A percentile compares a stretch with the other conserved stretches of the same genome.
phyloP scores from a whole-genome alignment of 2,797 vertebrate genomes.

The Anas georgica region DNA sequence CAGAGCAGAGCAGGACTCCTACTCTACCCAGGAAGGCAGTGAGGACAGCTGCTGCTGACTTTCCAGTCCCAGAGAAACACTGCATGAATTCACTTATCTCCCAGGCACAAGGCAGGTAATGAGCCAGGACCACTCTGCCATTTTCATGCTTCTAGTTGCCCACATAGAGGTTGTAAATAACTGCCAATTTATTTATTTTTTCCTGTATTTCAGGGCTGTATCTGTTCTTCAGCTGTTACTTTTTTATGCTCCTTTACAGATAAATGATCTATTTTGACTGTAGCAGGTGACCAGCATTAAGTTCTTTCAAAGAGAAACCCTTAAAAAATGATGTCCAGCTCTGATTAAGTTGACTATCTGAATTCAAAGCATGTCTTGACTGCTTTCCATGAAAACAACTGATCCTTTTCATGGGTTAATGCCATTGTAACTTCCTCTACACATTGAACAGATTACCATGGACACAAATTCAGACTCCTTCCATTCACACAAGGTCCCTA shows the following conservation, averaged over 20 bases:
- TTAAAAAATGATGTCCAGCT: slow-evolving; percentile 62
- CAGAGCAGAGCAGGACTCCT: neutral
- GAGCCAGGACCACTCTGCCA: neutral
- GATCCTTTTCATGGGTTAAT: slow-evolving; percentile 78
- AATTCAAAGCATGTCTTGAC: slow-evolving; percentile 82
- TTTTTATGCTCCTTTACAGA: slow-evolving; percentile 36
- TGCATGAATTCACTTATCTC: neutral
- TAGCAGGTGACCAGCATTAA: slow-evolving; percentile 31
- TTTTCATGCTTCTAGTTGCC: neutral
- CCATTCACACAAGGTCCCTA: slow-evolving; percentile 68
- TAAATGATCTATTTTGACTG: slow-evolving; percentile 39
- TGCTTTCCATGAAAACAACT: slow-evolving; percentile 84
- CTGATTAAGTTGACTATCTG: slow-evolving; percentile 78
- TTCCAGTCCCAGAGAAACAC: neutral
- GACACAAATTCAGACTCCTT: slow-evolving; percentile 79
- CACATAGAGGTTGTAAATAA: neutral
- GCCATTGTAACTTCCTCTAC: slow-evolving; percentile 84
- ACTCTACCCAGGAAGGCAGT: fast-evolving
- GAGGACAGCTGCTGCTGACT: neutral
- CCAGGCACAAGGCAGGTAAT: neutral
- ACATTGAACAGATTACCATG: slow-evolving; percentile 81
- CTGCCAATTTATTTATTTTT: neutral
- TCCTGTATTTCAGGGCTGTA: neutral
- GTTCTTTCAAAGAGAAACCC: slow-evolving; percentile 34
- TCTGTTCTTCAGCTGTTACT: slow-evolving; percentile 19